Conservation (phyloP, 2,888 invertebrate species). For the Chirona hameri region DNA sequence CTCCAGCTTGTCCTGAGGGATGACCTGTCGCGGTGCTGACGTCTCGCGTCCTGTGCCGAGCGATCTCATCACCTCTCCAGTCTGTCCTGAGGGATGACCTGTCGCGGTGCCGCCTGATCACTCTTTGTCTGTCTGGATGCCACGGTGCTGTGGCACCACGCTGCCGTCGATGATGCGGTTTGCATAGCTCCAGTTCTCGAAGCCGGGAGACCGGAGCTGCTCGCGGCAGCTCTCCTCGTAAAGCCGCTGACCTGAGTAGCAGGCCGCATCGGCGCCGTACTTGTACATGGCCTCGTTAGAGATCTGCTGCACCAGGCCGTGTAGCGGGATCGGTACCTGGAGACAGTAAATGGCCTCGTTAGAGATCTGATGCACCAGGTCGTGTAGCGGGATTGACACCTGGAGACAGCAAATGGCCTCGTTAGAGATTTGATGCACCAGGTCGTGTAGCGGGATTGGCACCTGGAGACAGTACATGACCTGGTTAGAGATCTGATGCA, state of each 20-base stretch:
- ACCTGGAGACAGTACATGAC: slow-evolving; percentile 34
- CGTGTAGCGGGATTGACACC: slow-evolving; percentile 39
- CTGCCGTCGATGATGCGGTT: slow-evolving; percentile 35
- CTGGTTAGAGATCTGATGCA: slow-evolving; percentile 32
- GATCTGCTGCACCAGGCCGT: slow-evolving; percentile 34
- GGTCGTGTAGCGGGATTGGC: slow-evolving; percentile 37
- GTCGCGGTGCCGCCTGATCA: no score
- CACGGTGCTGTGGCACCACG: slow-evolving; percentile 32
- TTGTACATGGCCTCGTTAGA: slow-evolving; percentile 37
- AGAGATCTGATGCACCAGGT: slow-evolving; percentile 33
- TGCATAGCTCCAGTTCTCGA: slow-evolving; percentile 38
- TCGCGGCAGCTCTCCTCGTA: slow-evolving; percentile 35
- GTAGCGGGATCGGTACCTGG: slow-evolving; percentile 39
- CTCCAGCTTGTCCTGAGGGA: no score
- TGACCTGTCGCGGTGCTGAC: no score
- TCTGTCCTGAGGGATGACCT: no score
- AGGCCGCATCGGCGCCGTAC: slow-evolving; percentile 37
- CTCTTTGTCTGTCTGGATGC: background rate
- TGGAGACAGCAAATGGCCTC: slow-evolving; percentile 23
- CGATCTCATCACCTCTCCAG: no score
- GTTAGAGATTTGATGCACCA: slow-evolving; percentile 33
- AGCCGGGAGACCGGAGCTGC: slow-evolving; percentile 33
- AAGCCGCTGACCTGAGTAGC: slow-evolving; percentile 36
- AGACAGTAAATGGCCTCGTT: background rate
- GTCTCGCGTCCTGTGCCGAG: no score